These are phyloP conservation scores for Turdus rufiventris DNA, from an alignment of 2,113 vertebrate genomes.

Conservation along the genomic window DNA sequence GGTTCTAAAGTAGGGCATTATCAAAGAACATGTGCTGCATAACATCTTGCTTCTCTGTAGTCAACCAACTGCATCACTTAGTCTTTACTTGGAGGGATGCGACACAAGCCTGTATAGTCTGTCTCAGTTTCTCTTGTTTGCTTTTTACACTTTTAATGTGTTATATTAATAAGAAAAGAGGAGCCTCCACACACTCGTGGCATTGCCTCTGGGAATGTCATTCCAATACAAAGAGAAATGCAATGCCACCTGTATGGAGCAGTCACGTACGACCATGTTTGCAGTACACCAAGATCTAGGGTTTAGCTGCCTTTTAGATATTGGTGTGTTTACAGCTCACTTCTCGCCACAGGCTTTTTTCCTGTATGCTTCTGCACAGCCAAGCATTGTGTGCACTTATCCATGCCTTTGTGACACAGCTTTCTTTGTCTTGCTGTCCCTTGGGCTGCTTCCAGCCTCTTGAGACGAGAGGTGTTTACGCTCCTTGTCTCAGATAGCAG, in stretches of 20 bases:
- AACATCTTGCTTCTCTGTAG: slow-evolving; percentile 6
- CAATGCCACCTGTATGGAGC: not conserved
- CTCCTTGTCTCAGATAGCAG: not conserved
- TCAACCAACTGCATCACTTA: not conserved
- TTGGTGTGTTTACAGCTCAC: not conserved
- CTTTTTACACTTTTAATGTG: not conserved
- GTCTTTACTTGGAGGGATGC: not conserved
- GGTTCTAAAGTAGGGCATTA: slow-evolving; percentile 53
- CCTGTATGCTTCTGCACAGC: not conserved
- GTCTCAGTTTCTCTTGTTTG: not conserved
- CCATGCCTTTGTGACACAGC: not conserved
- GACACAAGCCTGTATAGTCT: rapidly evolving
- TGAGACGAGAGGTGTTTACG: not conserved
- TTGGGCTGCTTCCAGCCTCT: not conserved
- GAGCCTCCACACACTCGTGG: not conserved
- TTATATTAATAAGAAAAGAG: not conserved
- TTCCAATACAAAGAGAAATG: not conserved
- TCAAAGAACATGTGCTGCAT: slow-evolving; percentile 29
- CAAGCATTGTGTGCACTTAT: not conserved
- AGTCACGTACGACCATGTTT: rapidly evolving
- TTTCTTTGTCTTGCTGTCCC: not conserved
- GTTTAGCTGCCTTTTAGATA: not conserved
- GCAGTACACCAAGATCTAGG: not conserved
- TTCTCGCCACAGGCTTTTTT: not conserved
- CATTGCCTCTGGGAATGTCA: not conserved